Base-by-base conservation (phyloP, 2,888 invertebrate species). In the Pelosia muscerda region DNA sequence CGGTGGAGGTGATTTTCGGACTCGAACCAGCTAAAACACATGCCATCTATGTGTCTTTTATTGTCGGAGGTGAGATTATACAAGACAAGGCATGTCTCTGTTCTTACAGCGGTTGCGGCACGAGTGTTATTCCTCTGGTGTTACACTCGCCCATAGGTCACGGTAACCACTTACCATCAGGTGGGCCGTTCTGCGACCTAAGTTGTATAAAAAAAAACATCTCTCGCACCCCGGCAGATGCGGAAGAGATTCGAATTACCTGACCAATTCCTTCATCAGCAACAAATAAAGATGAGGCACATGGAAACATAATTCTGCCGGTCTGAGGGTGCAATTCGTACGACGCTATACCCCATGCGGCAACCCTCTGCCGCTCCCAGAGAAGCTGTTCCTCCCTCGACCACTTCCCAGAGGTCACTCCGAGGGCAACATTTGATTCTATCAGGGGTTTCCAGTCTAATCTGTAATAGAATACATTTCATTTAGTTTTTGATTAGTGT, bases 271-370 rank as follows among this genome's bases (percentile, higher is more conserved):
- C 84, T 71, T 95, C 94, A 34, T 93, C 92, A 1, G 98, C 98
- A 66, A 98, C 97, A 90, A 98, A 99, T 74, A 99, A 95, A 71
- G 97, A 97, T 67, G 98, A 97, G 0, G 97, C 97, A 71, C 98
- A 98, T 19, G 99, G 98, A 91, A 99, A 99, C 69, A 99, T 97
- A 79, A 99, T 97, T 84, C 97, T 96, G 31, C 98, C 98, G 28
- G 97, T 97, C 10, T 95, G 95, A 42, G 96, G 96, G 82, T 98
- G 98, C 64, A 98, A 95, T 89, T 99, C 98, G 85, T 99, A 99
- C 0, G 98, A 98, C 0, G 98, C 98, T 68, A 99, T 99, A 26
- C 99, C 98, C 97, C 98, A 98, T 0, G 98, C 97, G 0, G 98
- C 97, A 56, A 98, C 96, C 66, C 99, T 96, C 92, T 99, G 98